Base-by-base conservation (phyloP, 2,888 invertebrate species). In the Leptarthrus brevirostris region DNA sequence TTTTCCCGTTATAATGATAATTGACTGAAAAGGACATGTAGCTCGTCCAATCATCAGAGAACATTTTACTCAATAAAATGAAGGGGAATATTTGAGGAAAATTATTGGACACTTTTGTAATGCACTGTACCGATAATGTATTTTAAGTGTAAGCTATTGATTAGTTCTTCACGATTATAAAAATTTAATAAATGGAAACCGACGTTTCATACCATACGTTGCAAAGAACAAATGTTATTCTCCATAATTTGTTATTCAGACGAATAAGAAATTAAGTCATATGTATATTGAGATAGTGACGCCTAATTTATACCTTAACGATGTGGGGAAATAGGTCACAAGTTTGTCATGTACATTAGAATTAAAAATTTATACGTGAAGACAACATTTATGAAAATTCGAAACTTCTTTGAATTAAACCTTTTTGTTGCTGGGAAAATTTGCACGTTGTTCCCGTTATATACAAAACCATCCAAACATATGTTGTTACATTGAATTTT, bases 11-110 rank as follows among this genome's bases (percentile, higher is more conserved):
- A 14, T 16, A 54, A 54, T 54, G 36, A 70, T 70, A 52, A 70
- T 53, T 20, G 14, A 18, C 20, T 70, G 49, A 70, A 54, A 72
- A 69, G 56, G 69, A 75, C 56, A 73, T 40, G 40, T 58, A 10
- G 53, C 54, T 66, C 66, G 54, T 66, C 64, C 73, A 53, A 58
- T 72, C 58, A 40, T 47, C 58, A 34, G 20, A 10, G 24, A 47
- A 72, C 58, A 56, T 30, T 47, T 49, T 18, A 47, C 34, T 34
- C 44, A 58, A 72, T 26, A 56, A 47, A 73, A 20, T 53, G 20
- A 34, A 61, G 36, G 44, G 52, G 22, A n/a, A n/a, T n/a, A n/a
- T n/a, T n/a, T n/a, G n/a, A n/a, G n/a, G n/a, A 54, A 44, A 34
- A 36, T 24, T 24, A 22, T 36, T 70, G n/a, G 22, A 18, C 66